Base-by-base conservation (phyloP, 2,888 invertebrate genomes). In the Epinotia brunnichana region DNA sequence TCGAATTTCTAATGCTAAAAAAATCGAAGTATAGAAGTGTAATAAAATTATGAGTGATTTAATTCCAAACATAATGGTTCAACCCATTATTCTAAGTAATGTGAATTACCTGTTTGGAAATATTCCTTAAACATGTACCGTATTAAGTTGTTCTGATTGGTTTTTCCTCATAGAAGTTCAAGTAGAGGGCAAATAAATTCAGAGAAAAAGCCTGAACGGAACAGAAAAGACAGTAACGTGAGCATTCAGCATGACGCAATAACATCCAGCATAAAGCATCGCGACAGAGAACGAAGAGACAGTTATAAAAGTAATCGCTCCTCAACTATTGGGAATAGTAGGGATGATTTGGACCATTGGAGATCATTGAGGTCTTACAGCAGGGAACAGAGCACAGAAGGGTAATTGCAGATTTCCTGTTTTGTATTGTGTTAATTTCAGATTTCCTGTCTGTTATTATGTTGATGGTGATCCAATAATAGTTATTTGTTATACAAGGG, bases 301-400 rank as follows among this genome's bases (percentile, higher is more conserved):
- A 92, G 90, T 71, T 89, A 92, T 67, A 86, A 87, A 77, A 92
- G 92, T 79, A 94, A 91, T 77, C 85, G 90, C 1, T 93, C 93
- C 3, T 92, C 92, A 51, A 93, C 88, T 3, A 88, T 92, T 74
- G 93, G 92, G 1, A 92, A 91, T 74, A 92, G 92, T 73, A 85
- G 93, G 74, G 93, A 93, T 77, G 92, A 93, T 77, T 83, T 93
- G 73, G 93, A 93, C 74, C 85, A 90, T 64, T 93, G 93, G 93
- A 86, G 93, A 60, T 93, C 93, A 1, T 80, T 92, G 74, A 83
- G 93, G 53, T 93, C 92, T 21, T 93, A 89, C 69, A 94, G 93
- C 81, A 86, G 94, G 75, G 94, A 94, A 80, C 93, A 92, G 63
- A 94, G 94, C 75, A 85, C 88, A 70, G 94, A 94, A 84, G 90